phyloP scores from a whole-genome alignment of 2,888 invertebrate genomes.

The Apotomis capreana region DNA sequence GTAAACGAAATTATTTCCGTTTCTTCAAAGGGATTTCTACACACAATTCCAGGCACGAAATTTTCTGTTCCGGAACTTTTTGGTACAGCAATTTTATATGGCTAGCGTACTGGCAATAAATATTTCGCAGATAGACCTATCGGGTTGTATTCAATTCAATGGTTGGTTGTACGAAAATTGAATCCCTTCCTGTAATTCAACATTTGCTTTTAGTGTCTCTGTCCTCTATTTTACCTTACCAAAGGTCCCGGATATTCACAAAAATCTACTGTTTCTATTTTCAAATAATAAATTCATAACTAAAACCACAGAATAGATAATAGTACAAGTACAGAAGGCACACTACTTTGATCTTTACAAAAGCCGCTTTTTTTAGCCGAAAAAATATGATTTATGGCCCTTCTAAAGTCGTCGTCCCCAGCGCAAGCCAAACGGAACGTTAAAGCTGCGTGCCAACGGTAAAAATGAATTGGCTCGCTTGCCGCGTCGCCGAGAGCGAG shows the following conservation, averaged over 20 bases:
- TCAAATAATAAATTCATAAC: not conserved
- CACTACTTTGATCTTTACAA: no score
- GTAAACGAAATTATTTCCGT: slow-evolving; percentile 32
- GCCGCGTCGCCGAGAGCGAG: no score
- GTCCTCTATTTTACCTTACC: not conserved
- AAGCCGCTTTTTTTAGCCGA: no score
- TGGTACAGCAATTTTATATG: slow-evolving; percentile 25
- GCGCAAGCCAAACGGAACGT: no score
- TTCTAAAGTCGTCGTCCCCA: no score
- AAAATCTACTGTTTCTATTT: not conserved
- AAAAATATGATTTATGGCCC: no score
- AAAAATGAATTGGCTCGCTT: no score
- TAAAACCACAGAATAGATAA: no score
- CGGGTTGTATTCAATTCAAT: slow-evolving; percentile 18
- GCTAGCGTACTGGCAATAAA: slow-evolving; percentile 26
- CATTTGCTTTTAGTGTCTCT: slow-evolving; percentile 9
- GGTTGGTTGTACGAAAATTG: slow-evolving; percentile 8
- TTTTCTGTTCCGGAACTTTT: slow-evolving; percentile 25
- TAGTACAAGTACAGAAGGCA: no score
- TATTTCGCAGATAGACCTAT: slow-evolving; percentile 9
- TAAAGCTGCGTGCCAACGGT: no score
- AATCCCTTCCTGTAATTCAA: slow-evolving; percentile 15
- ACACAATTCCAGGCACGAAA: slow-evolving; percentile 30
- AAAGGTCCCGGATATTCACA: not conserved
- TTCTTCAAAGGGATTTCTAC: slow-evolving; percentile 20